Percentiles rank a stretch among this genome's conserved stretches.
These are phyloP conservation scores for Galeopsomyia nigrocyanea DNA, from an alignment of 2,888 invertebrate species.

Conservation along the genomic window DNA sequence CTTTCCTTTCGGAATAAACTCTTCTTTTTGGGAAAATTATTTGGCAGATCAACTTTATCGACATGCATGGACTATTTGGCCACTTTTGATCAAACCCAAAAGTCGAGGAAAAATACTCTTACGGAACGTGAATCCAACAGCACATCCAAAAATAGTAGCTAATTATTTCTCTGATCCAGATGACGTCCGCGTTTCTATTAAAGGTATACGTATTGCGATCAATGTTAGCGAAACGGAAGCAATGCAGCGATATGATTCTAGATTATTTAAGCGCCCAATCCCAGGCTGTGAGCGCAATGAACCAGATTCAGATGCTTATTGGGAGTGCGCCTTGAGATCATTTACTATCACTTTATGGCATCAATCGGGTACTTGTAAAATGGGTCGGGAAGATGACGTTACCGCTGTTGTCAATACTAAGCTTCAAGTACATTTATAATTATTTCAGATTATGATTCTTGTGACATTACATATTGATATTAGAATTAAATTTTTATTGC, in stretches of 20 bases:
- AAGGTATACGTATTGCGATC: slow-evolving; percentile 72
- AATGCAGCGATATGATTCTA: slow-evolving; percentile 73
- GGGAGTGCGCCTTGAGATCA: slow-evolving; percentile 60
- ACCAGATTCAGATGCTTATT: slow-evolving; percentile 71
- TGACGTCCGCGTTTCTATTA: slow-evolving; percentile 73
- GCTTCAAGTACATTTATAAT: too few species aligned
- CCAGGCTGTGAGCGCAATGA: slow-evolving; percentile 68
- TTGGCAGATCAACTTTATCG: slow-evolving; percentile 69
- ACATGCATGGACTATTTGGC: slow-evolving; percentile 59
- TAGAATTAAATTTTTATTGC: too few species aligned
- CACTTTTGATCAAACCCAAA: slow-evolving; percentile 74
- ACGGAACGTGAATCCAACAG: slow-evolving; percentile 73
- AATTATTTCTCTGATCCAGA: slow-evolving; percentile 77
- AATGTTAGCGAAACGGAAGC: slow-evolving; percentile 72
- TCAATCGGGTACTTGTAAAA: too few species aligned
- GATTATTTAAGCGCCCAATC: slow-evolving; percentile 70
- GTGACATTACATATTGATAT: too few species aligned
- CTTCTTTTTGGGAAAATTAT: too few species aligned
- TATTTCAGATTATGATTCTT: too few species aligned
- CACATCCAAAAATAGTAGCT: slow-evolving; percentile 76
- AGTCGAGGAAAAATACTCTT: slow-evolving; percentile 76
- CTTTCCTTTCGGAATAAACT: slow-evolving; percentile 62
- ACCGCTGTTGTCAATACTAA: too few species aligned
- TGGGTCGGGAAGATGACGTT: too few species aligned
- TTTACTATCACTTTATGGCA: too few species aligned